A percentile compares a stretch with the other conserved stretches of the same genome.
Conservation (phyloP, 2,113 vertebrate genomes). For the Leuciscus idus region DNA sequence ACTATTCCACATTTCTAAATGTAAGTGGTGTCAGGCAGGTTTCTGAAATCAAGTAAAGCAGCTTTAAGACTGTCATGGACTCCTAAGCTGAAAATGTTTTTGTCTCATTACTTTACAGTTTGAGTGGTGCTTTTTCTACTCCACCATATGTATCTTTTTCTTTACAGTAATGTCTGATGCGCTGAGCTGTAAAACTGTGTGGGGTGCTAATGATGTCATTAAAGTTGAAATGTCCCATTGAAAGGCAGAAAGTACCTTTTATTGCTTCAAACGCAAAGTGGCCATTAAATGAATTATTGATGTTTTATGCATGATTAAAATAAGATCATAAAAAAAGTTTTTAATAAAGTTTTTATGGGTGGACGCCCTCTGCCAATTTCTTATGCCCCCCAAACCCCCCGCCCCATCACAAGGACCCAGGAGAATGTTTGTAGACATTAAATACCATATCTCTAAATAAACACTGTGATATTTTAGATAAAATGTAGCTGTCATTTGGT, state of each 20-base stretch:
- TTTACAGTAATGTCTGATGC: background rate
- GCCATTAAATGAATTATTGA: background rate
- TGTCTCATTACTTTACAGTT: background rate
- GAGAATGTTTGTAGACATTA: no score
- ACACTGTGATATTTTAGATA: no score
- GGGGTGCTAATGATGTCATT: constrained; percentile 17
- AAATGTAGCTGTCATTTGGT: no score
- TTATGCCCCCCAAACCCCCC: no score
- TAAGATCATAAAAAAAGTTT: no score
- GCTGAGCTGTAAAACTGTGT: background rate
- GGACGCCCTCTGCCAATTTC: no score
- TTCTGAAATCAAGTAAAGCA: constrained; percentile 3
- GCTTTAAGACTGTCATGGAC: constrained; percentile 6
- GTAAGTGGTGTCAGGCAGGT: constrained; percentile 1
- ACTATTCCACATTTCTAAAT: background rate
- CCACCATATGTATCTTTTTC: background rate
- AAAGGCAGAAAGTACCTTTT: background rate
- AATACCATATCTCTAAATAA: no score
- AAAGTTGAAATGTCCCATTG: background rate
- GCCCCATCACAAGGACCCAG: no score
- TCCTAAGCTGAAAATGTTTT: constrained; percentile 1
- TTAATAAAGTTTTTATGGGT: no score
- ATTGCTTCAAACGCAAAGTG: background rate
- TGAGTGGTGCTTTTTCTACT: background rate
- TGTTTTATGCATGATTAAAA: no score